Conservation (phyloP, 2,113 vertebrate species). For the Thryonomys swinderianus region DNA sequence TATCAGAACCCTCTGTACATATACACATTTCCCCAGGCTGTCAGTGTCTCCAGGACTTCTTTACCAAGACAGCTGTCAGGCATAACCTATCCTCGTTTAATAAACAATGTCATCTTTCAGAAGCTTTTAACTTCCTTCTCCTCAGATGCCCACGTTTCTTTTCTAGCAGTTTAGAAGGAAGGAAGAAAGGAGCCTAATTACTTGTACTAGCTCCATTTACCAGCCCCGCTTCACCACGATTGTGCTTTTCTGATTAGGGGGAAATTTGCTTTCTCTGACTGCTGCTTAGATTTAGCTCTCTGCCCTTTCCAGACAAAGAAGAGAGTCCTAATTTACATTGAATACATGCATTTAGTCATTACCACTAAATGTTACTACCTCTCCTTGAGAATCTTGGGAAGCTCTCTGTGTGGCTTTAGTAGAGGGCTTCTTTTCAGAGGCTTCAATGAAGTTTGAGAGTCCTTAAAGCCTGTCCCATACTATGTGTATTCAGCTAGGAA, state of each 20-base stretch:
- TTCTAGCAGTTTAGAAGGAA: not conserved
- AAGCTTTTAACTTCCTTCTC: constrained; percentile 18
- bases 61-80: constrained; percentile 34
- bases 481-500: not conserved
- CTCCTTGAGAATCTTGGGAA: constrained; percentile 34
- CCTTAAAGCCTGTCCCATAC: not conserved
- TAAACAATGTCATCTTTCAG: not conserved
- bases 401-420: not conserved
- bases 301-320: constrained; percentile 73
- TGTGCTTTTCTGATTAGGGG: constrained; percentile 73
- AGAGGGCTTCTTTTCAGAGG: not conserved
- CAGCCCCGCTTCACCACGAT: constrained; percentile 13
- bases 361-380: constrained; percentile 60
- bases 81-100: constrained; percentile 20
- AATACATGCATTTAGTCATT: constrained; percentile 71
- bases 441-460: not conserved
- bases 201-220: constrained; percentile 44
- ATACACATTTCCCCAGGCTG: not conserved
- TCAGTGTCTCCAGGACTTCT: not conserved
- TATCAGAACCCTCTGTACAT: not conserved
- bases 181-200: constrained; percentile 59
- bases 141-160: constrained; percentile 29
- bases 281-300: constrained; percentile 71
- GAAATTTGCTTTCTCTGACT: constrained; percentile 74
- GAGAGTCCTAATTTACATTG: constrained; percentile 74